These are phyloP conservation scores for Helogale parvula DNA, from an alignment of 2,113 vertebrate genomes.

Conservation along the genomic window DNA sequence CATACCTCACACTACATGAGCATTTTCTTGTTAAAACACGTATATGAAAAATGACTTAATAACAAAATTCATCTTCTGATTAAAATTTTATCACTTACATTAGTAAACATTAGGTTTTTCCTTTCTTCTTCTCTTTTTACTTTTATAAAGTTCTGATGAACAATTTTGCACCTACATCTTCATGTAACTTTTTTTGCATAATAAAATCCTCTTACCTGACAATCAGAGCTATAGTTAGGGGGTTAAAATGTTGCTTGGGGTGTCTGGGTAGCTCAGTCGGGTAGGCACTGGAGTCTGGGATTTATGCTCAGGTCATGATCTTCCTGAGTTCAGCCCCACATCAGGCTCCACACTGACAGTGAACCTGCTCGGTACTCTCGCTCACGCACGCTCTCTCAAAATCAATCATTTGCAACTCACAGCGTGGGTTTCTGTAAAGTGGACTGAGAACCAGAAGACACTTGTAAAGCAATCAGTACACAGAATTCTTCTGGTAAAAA, in stretches of 20 bases:
- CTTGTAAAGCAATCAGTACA: not conserved
- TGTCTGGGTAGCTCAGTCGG: too few relatives aligned
- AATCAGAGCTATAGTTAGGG: not conserved
- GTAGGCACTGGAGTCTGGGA: too few relatives aligned
- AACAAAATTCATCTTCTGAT: not conserved
- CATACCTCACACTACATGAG: not conserved
- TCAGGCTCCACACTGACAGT: too few relatives aligned
- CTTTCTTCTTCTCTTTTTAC: not conserved
- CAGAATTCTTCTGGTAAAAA: not conserved
- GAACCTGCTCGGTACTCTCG: too few relatives aligned
- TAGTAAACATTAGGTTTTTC: not conserved
- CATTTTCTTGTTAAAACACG: not conserved
- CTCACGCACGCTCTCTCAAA: too few relatives aligned
- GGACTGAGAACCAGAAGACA: not conserved
- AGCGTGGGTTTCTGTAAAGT: not conserved
- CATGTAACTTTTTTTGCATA: not conserved
- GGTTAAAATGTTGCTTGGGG: not conserved
- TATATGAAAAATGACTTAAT: slow-evolving; percentile 38
- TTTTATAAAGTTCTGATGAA: not conserved
- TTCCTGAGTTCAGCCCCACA: too few relatives aligned
- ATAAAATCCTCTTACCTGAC: not conserved
- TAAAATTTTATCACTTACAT: slow-evolving; percentile 14
- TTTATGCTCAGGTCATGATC: too few relatives aligned
- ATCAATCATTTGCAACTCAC: not conserved
- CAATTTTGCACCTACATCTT: not conserved